These are phyloP conservation scores for Capromys pilorides DNA, from an alignment of 2,797 vertebrate species.

Conservation along the genomic window DNA sequence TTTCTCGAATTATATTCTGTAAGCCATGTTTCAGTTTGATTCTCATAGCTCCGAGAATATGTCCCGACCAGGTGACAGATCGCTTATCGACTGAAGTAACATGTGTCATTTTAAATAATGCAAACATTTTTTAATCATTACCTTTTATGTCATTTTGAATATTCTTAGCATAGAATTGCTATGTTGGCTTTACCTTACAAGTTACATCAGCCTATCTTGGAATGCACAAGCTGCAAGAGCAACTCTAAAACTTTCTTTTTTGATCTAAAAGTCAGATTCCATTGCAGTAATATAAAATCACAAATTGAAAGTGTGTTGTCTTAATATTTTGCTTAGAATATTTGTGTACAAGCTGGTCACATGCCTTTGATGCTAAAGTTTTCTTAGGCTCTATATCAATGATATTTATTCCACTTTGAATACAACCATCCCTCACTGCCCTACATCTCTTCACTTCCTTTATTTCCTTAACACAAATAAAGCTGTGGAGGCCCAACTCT, in stretches of 20 bases:
- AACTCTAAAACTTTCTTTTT: neutral
- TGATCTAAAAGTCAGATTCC: neutral
- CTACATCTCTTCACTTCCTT: neutral
- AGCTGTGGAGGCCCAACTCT: neutral
- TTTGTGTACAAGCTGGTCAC: neutral
- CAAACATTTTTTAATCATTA: constrained; percentile 12
- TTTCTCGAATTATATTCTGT: constrained; percentile 27
- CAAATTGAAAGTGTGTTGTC: neutral
- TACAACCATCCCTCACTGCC: neutral
- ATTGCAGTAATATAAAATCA: neutral
- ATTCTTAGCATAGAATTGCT: neutral
- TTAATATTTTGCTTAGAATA: neutral
- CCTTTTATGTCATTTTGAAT: constrained; percentile 31
- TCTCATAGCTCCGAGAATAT: constrained; percentile 10
- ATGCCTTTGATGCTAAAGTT: neutral
- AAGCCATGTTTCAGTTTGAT: neutral
- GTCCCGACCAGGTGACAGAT: constrained; percentile 29
- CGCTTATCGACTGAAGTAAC: constrained; percentile 37
- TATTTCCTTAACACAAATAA: neutral
- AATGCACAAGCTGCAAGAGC: neutral
- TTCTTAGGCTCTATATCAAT: neutral
- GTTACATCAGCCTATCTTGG: neutral
- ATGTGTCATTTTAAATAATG: constrained; percentile 69
- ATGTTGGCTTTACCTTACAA: constrained; percentile 4
- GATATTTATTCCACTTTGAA: neutral